Evolutionary conservation across 2,888 invertebrate species (phyloP), one percentile per base, ranked within the genome.

Genomic region (Incurvaria masculella): DNA sequence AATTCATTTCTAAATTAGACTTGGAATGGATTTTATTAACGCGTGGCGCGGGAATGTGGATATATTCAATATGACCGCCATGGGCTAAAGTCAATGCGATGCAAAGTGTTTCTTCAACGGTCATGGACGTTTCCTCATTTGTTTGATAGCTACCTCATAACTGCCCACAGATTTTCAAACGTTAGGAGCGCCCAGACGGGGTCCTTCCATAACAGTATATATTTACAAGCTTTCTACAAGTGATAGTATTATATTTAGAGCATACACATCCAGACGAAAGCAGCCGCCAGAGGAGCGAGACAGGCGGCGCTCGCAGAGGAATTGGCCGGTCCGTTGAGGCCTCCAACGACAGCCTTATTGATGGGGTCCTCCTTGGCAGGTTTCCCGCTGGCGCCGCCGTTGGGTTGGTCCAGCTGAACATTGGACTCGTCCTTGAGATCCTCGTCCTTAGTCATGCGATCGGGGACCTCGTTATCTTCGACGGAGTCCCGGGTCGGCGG

Each of bases 401-500:
- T 33, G 3, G 33, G 11, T n/a, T 33, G 11, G 33, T 33, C 33
- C 33, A 14, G 33, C 14, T 33, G 33, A 33, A 33, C 14, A n/a
- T n/a, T 33, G 11, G 33, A 33, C 14, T 33, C 11, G 14, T 14
- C 14, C 11, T n/a, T 33, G 11, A n/a, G 14, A 33, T 33, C 14
- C 33, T 33, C 33, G 3, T 33, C 33, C 14, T 33, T 33, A 3
- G 14, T 14, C 11, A 14, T n/a, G 33, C 14, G 14, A 14, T 33
- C 33, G 3, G 73, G 68, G 33, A 72, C 68, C 33, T 71, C 72
- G 47, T 72, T 71, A 52, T 71, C 72, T 52, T 69, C 72, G 14
- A 79, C 73, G 49, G 68, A 66, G 26, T 83, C 81, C 44, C 79
- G 78, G 21, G 72, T 65, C 44, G 80, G 79, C 4, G 81, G 78